Percentiles rank a stretch among this genome's conserved stretches.
These are phyloP conservation scores for Phrynosoma platyrhinos DNA, from an alignment of 2,113 vertebrate genomes.

Conservation along the genomic window DNA sequence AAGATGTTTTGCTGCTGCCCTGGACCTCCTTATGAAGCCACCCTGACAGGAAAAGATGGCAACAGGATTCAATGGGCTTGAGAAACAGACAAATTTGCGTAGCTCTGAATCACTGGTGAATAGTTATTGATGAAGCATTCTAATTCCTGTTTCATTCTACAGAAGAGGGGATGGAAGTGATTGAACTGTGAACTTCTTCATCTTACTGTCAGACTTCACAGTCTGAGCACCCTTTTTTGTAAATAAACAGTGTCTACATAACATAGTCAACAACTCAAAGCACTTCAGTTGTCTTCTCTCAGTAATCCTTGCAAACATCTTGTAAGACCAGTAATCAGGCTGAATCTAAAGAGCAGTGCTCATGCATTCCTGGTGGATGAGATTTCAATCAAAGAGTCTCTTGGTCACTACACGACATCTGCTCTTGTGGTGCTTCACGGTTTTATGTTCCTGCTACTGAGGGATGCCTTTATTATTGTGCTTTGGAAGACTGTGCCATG, in stretches of 20 bases:
- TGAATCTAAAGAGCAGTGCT: not conserved
- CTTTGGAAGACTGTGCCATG: not conserved
- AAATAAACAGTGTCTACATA: not conserved
- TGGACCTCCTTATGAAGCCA: constrained; percentile 95
- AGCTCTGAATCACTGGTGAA: not conserved
- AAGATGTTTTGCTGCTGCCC: constrained; percentile 86
- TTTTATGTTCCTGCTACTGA: not conserved
- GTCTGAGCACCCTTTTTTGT: not conserved
- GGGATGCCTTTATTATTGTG: not conserved
- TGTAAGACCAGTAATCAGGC: not conserved
- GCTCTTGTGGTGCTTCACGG: not conserved
- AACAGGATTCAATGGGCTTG: not conserved
- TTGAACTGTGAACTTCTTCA: not conserved
- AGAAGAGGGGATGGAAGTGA: no score
- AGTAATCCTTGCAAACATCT: not conserved
- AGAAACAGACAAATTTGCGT: not conserved
- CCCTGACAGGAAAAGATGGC: constrained; percentile 72
- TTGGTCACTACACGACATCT: not conserved
- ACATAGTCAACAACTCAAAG: not conserved
- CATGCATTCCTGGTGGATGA: not conserved
- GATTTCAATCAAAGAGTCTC: not conserved
- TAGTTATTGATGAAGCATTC: not conserved
- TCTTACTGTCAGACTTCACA: not conserved
- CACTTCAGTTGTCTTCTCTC: not conserved
- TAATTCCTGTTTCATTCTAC: not conserved